phyloP scores from a whole-genome alignment of 2,888 invertebrate genomes.

The Ophion obscuratus region DNA sequence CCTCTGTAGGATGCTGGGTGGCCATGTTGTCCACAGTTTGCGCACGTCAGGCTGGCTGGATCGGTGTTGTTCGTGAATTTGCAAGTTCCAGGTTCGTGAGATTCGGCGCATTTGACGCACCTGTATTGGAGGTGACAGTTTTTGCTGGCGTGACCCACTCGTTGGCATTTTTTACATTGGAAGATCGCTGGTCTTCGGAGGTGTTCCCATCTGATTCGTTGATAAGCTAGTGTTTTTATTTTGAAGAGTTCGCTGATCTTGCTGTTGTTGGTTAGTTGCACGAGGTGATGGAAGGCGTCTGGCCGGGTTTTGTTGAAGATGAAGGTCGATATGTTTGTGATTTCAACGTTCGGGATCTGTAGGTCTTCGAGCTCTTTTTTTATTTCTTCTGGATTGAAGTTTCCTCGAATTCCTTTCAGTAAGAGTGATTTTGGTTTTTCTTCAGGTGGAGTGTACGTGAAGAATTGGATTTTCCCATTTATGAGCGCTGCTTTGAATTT shows the following conservation, averaged over 20 bases:
- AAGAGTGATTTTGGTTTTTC: constrained; percentile 19
- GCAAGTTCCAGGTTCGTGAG: constrained; percentile 34
- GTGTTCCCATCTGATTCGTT: constrained; percentile 43
- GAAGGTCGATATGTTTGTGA: constrained; percentile 10
- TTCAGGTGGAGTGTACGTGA: constrained; percentile 15
- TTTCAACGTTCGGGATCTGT: not conserved
- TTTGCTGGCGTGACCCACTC: constrained; percentile 40
- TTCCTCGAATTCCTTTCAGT: constrained; percentile 29
- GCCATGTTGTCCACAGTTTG: constrained; percentile 33
- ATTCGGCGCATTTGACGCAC: constrained; percentile 50
- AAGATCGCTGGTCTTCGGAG: constrained; percentile 24
- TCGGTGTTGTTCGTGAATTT: not conserved
- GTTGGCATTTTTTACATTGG: constrained; percentile 42
- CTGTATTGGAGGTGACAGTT: constrained; percentile 33
- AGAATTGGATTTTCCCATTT: not conserved
- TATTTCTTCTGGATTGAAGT: not conserved
- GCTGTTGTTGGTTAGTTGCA: constrained; percentile 28
- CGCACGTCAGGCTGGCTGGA: constrained; percentile 18
- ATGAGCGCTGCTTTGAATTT: not conserved
- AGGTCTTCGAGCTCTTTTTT: not conserved
- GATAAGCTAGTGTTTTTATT: constrained; percentile 26
- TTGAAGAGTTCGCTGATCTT: not conserved
- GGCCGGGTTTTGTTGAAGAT: constrained; percentile 1
- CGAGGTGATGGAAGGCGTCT: not conserved
- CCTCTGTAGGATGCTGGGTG: constrained; percentile 53